These are phyloP conservation scores for Nomada goodeniana DNA, from an alignment of 2,888 invertebrate genomes.

Conservation along the genomic window DNA sequence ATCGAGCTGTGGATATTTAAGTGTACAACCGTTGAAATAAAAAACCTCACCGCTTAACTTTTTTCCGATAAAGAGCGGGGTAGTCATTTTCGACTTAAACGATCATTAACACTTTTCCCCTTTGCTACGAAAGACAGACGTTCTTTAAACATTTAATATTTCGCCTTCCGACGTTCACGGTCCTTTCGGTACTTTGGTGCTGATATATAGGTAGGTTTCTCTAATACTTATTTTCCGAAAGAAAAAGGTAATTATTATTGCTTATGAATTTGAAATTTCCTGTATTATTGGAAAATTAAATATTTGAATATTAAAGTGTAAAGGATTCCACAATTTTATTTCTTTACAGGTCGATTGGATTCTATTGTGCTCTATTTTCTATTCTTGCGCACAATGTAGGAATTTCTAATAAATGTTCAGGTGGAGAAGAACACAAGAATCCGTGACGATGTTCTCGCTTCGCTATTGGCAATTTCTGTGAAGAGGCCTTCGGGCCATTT, in stretches of 20 bases:
- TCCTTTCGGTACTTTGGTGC: too few species aligned
- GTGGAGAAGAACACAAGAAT: background rate
- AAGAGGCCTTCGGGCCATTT: constrained; percentile 10
- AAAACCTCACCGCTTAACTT: constrained; percentile 13
- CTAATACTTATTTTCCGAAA: too few species aligned
- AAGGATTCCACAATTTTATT: too few species aligned
- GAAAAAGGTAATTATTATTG: too few species aligned
- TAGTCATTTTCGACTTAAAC: background rate
- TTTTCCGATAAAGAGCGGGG: constrained; percentile 6
- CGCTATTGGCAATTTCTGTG: constrained; percentile 29
- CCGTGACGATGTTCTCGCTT: background rate
- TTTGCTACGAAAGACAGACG: too few species aligned
- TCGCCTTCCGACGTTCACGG: too few species aligned
- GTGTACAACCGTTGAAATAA: constrained; percentile 9
- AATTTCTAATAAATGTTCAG: constrained; percentile 7
- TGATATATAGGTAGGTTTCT: too few species aligned
- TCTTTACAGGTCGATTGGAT: too few species aligned
- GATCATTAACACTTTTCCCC: background rate
- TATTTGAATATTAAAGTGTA: too few species aligned
- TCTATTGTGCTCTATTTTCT: background rate
- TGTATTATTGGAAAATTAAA: too few species aligned
- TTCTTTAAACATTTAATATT: too few species aligned
- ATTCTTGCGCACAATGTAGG: background rate
- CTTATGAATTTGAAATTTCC: too few species aligned
- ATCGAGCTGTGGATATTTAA: constrained; percentile 17